phyloP scores from a whole-genome alignment of 2,797 vertebrate species.

The Anguilla obscura region DNA sequence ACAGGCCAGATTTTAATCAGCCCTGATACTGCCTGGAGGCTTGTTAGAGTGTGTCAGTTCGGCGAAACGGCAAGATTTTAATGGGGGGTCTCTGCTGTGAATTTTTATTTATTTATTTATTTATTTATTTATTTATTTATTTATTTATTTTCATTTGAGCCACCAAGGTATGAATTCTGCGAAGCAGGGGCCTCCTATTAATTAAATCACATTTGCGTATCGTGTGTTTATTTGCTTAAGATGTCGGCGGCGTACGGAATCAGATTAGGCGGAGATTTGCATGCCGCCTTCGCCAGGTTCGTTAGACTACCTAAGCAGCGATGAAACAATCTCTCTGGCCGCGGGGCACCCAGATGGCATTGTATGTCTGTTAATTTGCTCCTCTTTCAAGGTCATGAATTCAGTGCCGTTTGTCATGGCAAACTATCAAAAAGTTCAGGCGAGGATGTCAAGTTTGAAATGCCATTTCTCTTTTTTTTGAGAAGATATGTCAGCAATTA shows the following conservation, averaged over 20 bases:
- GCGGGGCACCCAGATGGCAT: slow-evolving; percentile 81
- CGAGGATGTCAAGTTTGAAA: slow-evolving; percentile 70
- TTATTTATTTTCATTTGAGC: slow-evolving; percentile 62
- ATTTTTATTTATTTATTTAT: slow-evolving; percentile 50
- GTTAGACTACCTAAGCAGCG: slow-evolving; percentile 82
- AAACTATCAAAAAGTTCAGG: slow-evolving; percentile 78
- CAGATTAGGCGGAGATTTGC: slow-evolving; percentile 80
- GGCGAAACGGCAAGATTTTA: slow-evolving; percentile 66
- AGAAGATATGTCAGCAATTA: slow-evolving; percentile 19
- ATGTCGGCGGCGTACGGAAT: slow-evolving; percentile 70
- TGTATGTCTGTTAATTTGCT: slow-evolving; percentile 82
- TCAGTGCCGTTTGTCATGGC: slow-evolving; percentile 67
- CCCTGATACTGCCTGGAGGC: slow-evolving; percentile 59
- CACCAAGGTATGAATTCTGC: slow-evolving; percentile 71
- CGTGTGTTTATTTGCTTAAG: slow-evolving; percentile 81
- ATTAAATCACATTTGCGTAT: slow-evolving; percentile 84
- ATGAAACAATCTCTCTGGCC: slow-evolving; percentile 77
- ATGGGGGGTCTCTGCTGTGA: slow-evolving; percentile 57
- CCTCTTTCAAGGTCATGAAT: slow-evolving; percentile 82
- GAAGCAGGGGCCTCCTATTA: slow-evolving; percentile 78
- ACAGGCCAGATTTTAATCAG: slow-evolving; percentile 67
- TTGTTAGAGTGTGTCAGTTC: slow-evolving; percentile 70
- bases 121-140: slow-evolving; percentile 19
- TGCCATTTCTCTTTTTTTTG: slow-evolving; percentile 12
- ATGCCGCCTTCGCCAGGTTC: slow-evolving; percentile 80